These are phyloP conservation scores for Crocidura indochinensis DNA, from an alignment of 2,797 vertebrate genomes.

Conservation along the genomic window DNA sequence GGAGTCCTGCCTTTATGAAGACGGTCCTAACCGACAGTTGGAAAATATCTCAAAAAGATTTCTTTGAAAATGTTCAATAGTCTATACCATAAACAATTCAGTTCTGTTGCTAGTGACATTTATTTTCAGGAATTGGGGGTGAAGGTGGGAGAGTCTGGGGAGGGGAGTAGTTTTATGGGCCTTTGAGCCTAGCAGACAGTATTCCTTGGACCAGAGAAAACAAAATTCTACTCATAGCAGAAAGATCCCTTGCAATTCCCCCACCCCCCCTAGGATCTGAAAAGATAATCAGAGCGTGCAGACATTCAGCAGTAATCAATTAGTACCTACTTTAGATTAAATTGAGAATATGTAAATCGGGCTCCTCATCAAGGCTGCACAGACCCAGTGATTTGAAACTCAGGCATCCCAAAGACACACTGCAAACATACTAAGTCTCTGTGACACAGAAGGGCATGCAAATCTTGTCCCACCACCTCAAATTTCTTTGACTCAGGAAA, in stretches of 20 bases:
- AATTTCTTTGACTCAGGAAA: conserved; percentile 71
- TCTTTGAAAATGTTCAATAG: conserved; percentile 60
- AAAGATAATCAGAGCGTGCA: conserved; percentile 92
- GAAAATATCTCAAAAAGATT: conserved; percentile 21
- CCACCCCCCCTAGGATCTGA: conserved; percentile 89
- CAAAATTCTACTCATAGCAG: conserved; percentile 80
- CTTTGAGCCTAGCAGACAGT: conserved; percentile 69
- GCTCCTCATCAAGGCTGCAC: conserved; percentile 91
- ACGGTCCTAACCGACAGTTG: conserved; percentile 31
- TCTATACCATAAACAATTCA: conserved; percentile 39
- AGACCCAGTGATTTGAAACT: conserved; percentile 90
- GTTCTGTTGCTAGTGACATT: conserved; percentile 24
- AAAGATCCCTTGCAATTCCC: conserved; percentile 81
- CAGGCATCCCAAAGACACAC: conserved; percentile 82
- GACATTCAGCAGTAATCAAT: conserved; percentile 93
- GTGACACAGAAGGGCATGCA: conserved; percentile 85
- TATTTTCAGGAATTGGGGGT: conserved; percentile 62
- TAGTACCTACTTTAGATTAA: conserved; percentile 94
- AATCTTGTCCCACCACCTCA: conserved; percentile 80
- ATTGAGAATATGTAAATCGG: conserved; percentile 94
- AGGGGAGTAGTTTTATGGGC: background rate
- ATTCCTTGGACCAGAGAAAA: conserved; percentile 77
- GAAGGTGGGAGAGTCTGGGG: conserved; percentile 42
- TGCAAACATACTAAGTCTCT: conserved; percentile 88
- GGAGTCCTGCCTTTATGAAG: conserved; percentile 22